phyloP scores from a whole-genome alignment of 2,888 invertebrate species.

The Sturmia bella region DNA sequence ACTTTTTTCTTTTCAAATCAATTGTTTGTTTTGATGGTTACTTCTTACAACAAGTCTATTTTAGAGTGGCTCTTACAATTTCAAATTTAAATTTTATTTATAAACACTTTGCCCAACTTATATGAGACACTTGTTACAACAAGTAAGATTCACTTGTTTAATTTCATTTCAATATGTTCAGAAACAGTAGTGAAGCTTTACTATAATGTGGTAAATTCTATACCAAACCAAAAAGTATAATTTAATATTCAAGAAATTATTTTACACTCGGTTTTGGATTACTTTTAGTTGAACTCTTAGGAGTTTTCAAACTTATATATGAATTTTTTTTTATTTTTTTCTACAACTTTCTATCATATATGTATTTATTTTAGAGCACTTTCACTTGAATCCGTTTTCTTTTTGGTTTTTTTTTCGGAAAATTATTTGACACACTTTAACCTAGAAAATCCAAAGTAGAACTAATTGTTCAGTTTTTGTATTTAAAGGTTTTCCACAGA shows the following conservation, averaged over 20 bases:
- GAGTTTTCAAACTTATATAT: too few relatives aligned
- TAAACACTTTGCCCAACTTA: neutral
- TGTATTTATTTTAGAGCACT: slow-evolving; percentile 9
- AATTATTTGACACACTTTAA: slow-evolving; percentile 15
- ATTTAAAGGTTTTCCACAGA: slow-evolving; percentile 9
- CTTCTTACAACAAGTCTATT: neutral
- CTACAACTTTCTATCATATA: neutral
- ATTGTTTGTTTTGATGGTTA: slow-evolving; percentile 3
- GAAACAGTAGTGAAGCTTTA: too few relatives aligned
- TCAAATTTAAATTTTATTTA: neutral
- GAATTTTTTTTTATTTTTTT: neutral
- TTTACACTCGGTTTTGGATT: too few relatives aligned
- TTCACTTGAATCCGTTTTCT: slow-evolving; percentile 21
- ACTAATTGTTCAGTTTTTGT: slow-evolving; percentile 42
- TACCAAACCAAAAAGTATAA: too few relatives aligned
- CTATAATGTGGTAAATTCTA: too few relatives aligned
- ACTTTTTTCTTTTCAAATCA: slow-evolving; percentile 16
- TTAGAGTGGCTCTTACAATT: too few relatives aligned
- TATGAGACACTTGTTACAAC: too few relatives aligned
- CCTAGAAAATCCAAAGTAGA: slow-evolving; percentile 44
- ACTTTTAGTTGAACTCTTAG: neutral
- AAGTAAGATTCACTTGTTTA: too few relatives aligned
- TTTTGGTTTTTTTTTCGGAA: slow-evolving; percentile 2
- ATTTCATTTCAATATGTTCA: too few relatives aligned
- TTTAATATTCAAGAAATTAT: too few relatives aligned